phyloP scores from a whole-genome alignment of 2,797 vertebrate genomes.

The Halcyon badia region DNA sequence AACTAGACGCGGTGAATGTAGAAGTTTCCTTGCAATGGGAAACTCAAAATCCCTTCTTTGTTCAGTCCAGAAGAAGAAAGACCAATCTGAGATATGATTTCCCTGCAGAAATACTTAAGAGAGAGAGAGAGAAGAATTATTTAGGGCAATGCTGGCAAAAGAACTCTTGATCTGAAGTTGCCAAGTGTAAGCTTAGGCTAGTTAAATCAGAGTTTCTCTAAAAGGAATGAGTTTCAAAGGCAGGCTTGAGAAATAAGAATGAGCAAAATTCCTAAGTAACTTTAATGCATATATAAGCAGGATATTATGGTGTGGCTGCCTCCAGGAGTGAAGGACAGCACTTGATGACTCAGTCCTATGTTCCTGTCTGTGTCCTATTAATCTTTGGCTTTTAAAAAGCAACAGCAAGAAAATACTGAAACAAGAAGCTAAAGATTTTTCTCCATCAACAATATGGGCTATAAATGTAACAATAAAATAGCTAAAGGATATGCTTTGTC shows the following conservation, averaged over 20 bases:
- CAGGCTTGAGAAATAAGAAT: not conserved
- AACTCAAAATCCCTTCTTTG: not conserved
- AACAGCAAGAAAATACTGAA: not conserved
- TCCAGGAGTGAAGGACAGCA: not conserved
- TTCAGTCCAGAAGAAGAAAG: not conserved
- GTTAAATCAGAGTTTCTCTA: not conserved
- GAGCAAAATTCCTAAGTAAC: not conserved
- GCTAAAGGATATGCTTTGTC: not conserved
- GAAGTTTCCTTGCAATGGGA: not conserved
- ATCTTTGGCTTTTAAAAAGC: slow-evolving; percentile 6
- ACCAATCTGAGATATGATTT: not conserved
- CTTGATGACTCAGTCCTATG: not conserved
- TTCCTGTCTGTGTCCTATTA: slow-evolving; percentile 37
- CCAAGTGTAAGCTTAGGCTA: not conserved
- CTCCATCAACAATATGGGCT: not conserved
- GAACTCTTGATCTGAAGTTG: not conserved
- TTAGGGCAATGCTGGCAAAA: not conserved
- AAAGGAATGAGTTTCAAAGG: not conserved
- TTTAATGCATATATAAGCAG: slow-evolving; percentile 1
- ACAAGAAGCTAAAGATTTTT: not conserved
- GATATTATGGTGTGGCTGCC: not conserved
- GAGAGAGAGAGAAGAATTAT: not conserved
- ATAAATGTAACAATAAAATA: slow-evolving; percentile 36
- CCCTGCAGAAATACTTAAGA: not conserved
- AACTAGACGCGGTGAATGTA: not conserved